These are phyloP conservation scores for Cheiracanthium punctorium DNA, from an alignment of 2,888 invertebrate species.

Conservation along the genomic window DNA sequence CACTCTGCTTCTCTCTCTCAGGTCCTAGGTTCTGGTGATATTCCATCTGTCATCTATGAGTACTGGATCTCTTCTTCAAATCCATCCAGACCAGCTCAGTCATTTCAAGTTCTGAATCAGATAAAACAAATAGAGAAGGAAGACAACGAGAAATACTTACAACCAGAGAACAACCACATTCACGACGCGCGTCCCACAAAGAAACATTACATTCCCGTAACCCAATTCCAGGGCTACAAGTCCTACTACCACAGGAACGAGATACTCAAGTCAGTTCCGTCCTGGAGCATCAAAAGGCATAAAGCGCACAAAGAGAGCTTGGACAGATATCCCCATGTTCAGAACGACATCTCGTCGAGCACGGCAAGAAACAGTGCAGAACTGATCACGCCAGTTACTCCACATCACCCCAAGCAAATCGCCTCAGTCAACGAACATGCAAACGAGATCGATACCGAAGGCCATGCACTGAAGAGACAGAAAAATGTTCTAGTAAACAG, in stretches of 20 bases:
- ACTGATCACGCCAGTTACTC: background rate
- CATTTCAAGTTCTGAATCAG: background rate
- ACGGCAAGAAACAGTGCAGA: background rate
- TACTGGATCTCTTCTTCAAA: constrained; percentile 49
- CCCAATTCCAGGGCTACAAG: constrained; percentile 40
- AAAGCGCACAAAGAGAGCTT: constrained; percentile 11
- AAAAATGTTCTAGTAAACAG: background rate
- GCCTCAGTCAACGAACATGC: no score
- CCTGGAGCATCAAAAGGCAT: constrained; percentile 45
- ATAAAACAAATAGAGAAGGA: constrained; percentile 6
- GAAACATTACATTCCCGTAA: background rate
- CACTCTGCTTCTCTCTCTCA: no score
- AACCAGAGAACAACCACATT: constrained; percentile 10
- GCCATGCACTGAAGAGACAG: background rate
- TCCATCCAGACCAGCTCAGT: background rate
- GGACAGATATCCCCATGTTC: background rate
- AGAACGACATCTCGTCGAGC: background rate
- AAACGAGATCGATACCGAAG: background rate
- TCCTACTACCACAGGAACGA: constrained; percentile 63
- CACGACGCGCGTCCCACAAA: background rate
- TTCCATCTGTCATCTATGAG: constrained; percentile 52
- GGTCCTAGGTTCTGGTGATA: constrained; percentile 51
- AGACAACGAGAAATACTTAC: background rate
- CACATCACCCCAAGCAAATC: background rate
- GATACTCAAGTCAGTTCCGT: constrained; percentile 51